Base-by-base conservation (phyloP, 2,113 vertebrate species). In the Chiloscyllium plagiosum region DNA sequence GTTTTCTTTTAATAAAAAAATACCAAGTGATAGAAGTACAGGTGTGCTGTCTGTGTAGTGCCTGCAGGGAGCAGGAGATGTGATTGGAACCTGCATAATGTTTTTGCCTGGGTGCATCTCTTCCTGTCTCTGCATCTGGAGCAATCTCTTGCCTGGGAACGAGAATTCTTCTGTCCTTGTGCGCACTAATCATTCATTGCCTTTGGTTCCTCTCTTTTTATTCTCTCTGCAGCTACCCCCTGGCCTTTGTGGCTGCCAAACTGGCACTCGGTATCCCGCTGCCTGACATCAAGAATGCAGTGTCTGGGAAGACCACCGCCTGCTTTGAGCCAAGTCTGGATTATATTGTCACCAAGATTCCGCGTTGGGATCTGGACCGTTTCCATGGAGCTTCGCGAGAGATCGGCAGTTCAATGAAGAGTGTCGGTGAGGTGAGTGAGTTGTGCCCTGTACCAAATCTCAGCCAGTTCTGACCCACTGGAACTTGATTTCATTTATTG, bases 311-410 rank as follows among this genome's bases (percentile, higher is more conserved):
- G 96, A 99, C 99, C 61, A 99, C 98, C 0, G 99, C 99, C 96
- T 99, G 98, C 96, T 99, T 99, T 96, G 99, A 99, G 96, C 99
- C 99, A 47, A 99, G 99, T 96, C 97, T 99, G 42, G 99, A 99
- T 97, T 99, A 99, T 56, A 97, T 99, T 69, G 98, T 99, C 83
- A 99, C 99, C 33, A 99, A 99, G 96, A 98, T 99, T 96, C 99
- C 99, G 52, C 98, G 98, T 95, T 99, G 98, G 98, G 99, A 99
- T 96, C 97, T 99, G 96, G 99, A 99, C 96, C 99, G 98, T 95
- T 99, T 99, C 76, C 99, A 98, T 89, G 98, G 97, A 76, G 98
- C 97, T n/a, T 99, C 99, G 29, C 97, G 96, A 5, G 97, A 96
- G 96, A 99, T 99, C 65, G 99, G 99, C 83, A 99, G 98, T 96